Evolutionary conservation across 2,797 vertebrate species (phyloP).

Genomic region (Cygnus olor): DNA sequence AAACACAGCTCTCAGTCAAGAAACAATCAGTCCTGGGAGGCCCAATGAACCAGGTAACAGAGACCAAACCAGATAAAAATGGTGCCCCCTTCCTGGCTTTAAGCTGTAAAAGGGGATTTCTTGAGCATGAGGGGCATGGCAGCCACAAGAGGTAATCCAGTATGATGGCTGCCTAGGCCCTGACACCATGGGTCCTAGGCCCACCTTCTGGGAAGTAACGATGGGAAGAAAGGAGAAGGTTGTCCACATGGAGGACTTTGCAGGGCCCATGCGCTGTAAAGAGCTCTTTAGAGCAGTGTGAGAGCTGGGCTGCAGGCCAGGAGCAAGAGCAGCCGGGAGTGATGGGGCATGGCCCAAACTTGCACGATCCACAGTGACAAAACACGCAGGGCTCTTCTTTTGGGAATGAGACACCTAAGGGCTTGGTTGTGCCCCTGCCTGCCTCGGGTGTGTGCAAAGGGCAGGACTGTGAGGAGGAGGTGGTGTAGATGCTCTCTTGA

Average conservation of each 20-base stretch:
- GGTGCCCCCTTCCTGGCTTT: neutral
- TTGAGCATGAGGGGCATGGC: neutral
- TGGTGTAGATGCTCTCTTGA: neutral
- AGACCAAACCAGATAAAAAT: neutral
- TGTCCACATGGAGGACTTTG: neutral
- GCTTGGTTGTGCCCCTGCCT: slow-evolving; percentile 18
- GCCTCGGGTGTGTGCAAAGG: neutral
- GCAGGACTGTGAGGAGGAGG: neutral
- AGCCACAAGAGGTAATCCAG: neutral
- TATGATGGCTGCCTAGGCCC: neutral
- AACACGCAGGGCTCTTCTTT: neutral
- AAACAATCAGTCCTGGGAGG: neutral
- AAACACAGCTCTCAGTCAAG: accelerated
- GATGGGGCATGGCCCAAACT: neutral
- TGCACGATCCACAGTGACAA: slow-evolving; percentile 1
- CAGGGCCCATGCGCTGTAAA: accelerated
- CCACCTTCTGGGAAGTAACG: neutral
- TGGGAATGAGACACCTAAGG: slow-evolving; percentile 41
- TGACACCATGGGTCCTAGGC: neutral
- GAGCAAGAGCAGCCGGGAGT: neutral
- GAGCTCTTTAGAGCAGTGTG: accelerated
- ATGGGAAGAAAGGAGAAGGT: neutral
- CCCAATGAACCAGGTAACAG: neutral
- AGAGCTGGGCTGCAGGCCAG: neutral
- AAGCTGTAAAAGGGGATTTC: neutral